Conservation (phyloP, 2,113 vertebrate species). For the Burhinus oedicnemus region DNA sequence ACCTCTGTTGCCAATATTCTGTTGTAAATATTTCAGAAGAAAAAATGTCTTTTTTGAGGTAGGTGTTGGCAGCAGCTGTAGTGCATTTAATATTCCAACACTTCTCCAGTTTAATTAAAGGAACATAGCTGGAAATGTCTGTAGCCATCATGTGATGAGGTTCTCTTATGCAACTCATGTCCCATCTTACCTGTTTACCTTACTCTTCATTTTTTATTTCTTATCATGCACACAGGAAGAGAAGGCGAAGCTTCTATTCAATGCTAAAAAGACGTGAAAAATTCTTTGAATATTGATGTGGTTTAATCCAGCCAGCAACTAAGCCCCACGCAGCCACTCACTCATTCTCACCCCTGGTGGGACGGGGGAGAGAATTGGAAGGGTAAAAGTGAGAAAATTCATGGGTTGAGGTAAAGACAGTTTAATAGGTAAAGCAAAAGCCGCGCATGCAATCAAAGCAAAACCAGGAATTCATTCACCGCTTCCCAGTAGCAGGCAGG, state of each 20-base stretch:
- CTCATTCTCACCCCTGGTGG: neutral
- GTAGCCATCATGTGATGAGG: neutral
- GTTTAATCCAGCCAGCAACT: neutral
- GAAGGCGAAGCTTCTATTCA: neutral
- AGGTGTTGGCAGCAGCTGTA: neutral
- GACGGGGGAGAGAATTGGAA: neutral
- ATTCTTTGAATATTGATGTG: neutral
- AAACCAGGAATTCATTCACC: neutral
- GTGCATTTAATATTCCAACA: neutral
- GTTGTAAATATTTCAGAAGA: neutral
- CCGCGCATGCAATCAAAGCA: neutral
- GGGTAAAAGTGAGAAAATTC: neutral
- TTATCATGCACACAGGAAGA: neutral
- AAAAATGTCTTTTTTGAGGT: neutral
- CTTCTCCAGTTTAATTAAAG: neutral
- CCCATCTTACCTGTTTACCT: neutral
- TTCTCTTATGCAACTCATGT: neutral
- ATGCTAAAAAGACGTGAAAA: neutral
- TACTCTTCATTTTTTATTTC: neutral
- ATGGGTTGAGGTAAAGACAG: neutral
- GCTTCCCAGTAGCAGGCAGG: neutral
- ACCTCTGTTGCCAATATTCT: neutral
- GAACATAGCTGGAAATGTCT: neutral
- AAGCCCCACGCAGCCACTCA: neutral
- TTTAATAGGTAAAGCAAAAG: neutral